Conservation (phyloP, 2,888 invertebrate species). For the Diarsia dahlii region DNA sequence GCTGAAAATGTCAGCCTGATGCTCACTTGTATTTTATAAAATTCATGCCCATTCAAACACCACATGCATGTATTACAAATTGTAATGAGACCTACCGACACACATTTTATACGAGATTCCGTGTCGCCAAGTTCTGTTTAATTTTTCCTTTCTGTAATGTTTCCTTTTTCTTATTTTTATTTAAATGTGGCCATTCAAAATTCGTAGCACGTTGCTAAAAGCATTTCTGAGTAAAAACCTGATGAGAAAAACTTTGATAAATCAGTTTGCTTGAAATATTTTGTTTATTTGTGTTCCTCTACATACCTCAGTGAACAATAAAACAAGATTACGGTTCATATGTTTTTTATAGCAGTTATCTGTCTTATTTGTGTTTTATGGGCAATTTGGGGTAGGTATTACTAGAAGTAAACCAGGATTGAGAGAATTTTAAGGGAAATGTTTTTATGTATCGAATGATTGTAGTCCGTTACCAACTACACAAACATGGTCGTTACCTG, state of each 20-base stretch:
- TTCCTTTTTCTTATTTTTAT: constrained; percentile 58
- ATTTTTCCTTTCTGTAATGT: constrained; percentile 49
- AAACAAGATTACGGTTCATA: constrained; percentile 74
- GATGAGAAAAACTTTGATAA: constrained; percentile 53
- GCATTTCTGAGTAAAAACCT: constrained; percentile 60
- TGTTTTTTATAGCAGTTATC: constrained; percentile 77
- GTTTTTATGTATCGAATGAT: constrained; percentile 36
- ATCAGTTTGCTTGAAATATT: constrained; percentile 50
- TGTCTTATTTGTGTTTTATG: constrained; percentile 75
- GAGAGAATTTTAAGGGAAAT: constrained; percentile 66
- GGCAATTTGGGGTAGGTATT: constrained; percentile 69
- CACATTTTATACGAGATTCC: constrained; percentile 51
- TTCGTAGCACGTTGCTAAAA: constrained; percentile 62
- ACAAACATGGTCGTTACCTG: constrained; percentile 16
- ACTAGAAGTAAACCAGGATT: constrained; percentile 71
- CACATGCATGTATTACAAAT: constrained; percentile 53
- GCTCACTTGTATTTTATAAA: constrained; percentile 60
- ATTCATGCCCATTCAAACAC: constrained; percentile 65
- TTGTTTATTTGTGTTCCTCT: constrained; percentile 50
- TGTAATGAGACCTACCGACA: constrained; percentile 59
- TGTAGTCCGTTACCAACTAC: constrained; percentile 1
- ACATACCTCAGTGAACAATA: constrained; percentile 66
- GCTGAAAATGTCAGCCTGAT: constrained; percentile 63
- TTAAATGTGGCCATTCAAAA: constrained; percentile 58
- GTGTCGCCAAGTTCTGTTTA: constrained; percentile 48